Evolutionary conservation across 2,797 vertebrate genomes (phyloP), one percentile per base, ranked within the genome.

Genomic region (Sandelia bainsii): DNA sequence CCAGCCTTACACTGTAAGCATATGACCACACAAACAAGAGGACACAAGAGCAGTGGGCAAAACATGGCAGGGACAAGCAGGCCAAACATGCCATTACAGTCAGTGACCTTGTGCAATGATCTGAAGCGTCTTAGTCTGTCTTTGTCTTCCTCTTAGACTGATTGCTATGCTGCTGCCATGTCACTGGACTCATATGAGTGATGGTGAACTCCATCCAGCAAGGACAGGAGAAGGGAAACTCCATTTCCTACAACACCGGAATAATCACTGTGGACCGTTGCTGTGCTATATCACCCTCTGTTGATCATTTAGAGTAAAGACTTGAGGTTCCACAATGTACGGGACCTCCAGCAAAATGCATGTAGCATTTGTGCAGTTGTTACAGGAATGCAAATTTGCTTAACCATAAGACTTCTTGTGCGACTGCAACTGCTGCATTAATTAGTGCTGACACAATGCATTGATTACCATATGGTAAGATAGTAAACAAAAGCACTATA

Each of bases 181-280:
- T 84, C 80, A 77, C 71, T 0, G 48, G 48, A 8, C 75, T 67
- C 64, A 77, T 85, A 59, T 60, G 83, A 89, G 57, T 83, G 84
- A 89, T 90, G 82, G 81, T 83, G 62, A 75, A 83, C 81, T 83
- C 72, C 80, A 69, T 79, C 64, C 62, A 81, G 45, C 77, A 87
- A 84, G 80, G 81, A 72, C 79, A 50, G 37, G 2, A 66, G 53
- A 34, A 80, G 69, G 59, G 69, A 85, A 72, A 80, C 75, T 62
- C 52, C 19, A 3, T 65, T 69, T 74, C 77, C 84, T 80, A 25
- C 72, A 64, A 39, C 12, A 70, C 64, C 62, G 89, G 86, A 85
- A 84, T 71, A 50, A 62, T 72, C 79, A 51, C 53, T 5, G 32
- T 11, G 17, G 62, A 25, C 29, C 71, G 61, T 4, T 40, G 61